Base-by-base conservation (phyloP, 2,797 vertebrate species). In the Cyclura pinguis region DNA sequence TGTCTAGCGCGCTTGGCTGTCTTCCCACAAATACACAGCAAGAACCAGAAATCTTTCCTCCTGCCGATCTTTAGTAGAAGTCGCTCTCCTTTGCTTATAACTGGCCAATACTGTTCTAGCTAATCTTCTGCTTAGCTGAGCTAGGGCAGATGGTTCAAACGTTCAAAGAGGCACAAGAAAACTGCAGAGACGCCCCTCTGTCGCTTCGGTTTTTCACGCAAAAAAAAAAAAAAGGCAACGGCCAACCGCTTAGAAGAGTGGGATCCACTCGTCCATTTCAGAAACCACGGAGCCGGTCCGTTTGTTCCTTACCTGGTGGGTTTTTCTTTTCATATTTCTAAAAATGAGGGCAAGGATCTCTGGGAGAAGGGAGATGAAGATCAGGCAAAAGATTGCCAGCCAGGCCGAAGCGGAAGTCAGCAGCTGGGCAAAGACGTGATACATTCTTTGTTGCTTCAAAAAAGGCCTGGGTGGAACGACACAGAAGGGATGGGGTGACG, bases 401-500 rank as follows among this genome's bases (percentile, higher is more conserved):
- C 99, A 99, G 8, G 97, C 97, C 1, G 99, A 98, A 94, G 98
- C 97, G 0, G 98, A 99, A 96, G 98, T 98, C 96, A 99, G 98
- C 98, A 99, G 98, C 94, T 99, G 98, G 95, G 98, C 98, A 96
- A 99, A 99, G 94, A 99, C 98, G 96, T 99, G 99, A 97, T 99
- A 99, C 98, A 99, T 98, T 96, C 98, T 98, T 95, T 99, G 99
- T 96, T 99, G 98, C 95, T 96, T 98, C 96, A 99, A 97, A 97
- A 99, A 99, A 92, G 99, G 99, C 99, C 99, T 99, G 96, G 57
- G 92, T 10, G 35, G 80, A 22, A 42, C 0, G 9, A n/a, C 8
- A 94, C 85, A 96, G 93, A 97, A 95, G 92, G 22, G 74, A 72
- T 9, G 29, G 59, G 20, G 59, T 62, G 59, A 62, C 18, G 59